Conservation (phyloP, 2,888 invertebrate genomes). For the Drosophila bunnanda region DNA sequence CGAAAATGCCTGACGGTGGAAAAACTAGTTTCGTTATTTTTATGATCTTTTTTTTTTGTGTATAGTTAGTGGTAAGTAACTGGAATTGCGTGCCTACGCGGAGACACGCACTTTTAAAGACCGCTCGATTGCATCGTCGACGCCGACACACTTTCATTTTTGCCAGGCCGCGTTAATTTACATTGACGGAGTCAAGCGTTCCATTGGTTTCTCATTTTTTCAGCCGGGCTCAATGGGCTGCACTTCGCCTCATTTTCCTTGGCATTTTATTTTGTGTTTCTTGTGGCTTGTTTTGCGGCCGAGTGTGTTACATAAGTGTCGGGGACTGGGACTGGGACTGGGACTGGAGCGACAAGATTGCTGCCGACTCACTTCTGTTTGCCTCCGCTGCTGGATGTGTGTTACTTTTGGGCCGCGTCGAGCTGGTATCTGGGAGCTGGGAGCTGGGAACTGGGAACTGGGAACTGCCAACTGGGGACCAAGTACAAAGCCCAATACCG, state of each 20-base stretch:
- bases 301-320: conserved; percentile 57
- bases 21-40: conserved; percentile 18
- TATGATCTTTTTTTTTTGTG: conserved; percentile 2
- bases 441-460: conserved; percentile 40
- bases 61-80: neutral
- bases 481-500: conserved; percentile 51
- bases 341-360: conserved; percentile 54
- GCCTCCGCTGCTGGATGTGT: conserved; percentile 41
- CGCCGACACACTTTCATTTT: conserved; percentile 45
- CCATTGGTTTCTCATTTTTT: conserved; percentile 17
- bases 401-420: conserved; percentile 69
- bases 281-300: conserved; percentile 9
- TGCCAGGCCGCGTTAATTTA: conserved; percentile 27
- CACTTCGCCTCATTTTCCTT: conserved; percentile 34
- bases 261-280: conserved; percentile 5
- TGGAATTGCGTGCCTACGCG: conserved; percentile 28
- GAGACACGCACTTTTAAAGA: conserved; percentile 35
- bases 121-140: conserved; percentile 26
- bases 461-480: conserved; percentile 35
- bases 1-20: neutral
- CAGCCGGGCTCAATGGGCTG: conserved; percentile 33
- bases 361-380: conserved; percentile 68
- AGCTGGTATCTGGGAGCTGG: conserved; percentile 51
- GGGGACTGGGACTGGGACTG: conserved; percentile 24
- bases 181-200: conserved; percentile 38